A percentile compares a stretch with the other conserved stretches of the same genome.
These are phyloP conservation scores for Incurvaria masculella DNA, from an alignment of 2,888 invertebrate genomes.

Conservation along the genomic window DNA sequence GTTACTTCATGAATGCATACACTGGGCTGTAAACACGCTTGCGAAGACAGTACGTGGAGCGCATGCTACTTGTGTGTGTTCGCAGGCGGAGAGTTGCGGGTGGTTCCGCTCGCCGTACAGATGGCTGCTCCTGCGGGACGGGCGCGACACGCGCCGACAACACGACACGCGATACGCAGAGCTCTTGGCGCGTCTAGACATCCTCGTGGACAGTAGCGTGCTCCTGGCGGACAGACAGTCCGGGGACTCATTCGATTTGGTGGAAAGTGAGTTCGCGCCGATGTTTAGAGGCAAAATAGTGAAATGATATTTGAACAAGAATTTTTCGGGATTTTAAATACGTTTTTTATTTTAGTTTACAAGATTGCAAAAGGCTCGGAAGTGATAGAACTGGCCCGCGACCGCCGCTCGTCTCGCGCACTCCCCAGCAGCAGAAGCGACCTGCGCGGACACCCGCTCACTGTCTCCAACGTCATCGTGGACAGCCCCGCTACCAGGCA, in stretches of 20 bases:
- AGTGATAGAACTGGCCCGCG: conserved; percentile 19
- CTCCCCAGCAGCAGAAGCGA: conserved; percentile 30
- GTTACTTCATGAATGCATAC: too few relatives aligned
- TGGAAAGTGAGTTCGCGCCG: conserved; percentile 29
- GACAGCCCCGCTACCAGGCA: conserved; percentile 38
- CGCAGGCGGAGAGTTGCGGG: conserved; percentile 38
- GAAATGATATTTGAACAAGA: neutral
- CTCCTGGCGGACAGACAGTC: conserved; percentile 29
- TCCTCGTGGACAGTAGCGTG: conserved; percentile 51
- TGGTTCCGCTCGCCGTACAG: conserved; percentile 50
- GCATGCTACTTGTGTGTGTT: too few relatives aligned
- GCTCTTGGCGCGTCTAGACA: conserved; percentile 21
- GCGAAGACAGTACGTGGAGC: too few relatives aligned
- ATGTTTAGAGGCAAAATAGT: neutral
- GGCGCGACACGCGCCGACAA: conserved; percentile 8
- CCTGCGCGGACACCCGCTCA: conserved; percentile 28
- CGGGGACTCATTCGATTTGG: conserved; percentile 22
- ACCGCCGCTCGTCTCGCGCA: neutral
- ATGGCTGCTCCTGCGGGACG: conserved; percentile 38
- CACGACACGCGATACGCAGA: neutral
- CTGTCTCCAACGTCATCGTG: conserved; percentile 37
- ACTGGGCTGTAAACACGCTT: too few relatives aligned
- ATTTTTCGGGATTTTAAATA: neutral
- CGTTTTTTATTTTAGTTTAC: conserved; percentile 29
- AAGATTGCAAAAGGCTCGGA: conserved; percentile 30